Percentiles rank a stretch among this genome's conserved stretches.
Conservation (phyloP, 2,888 invertebrate genomes). For the Tenthredo notha region DNA sequence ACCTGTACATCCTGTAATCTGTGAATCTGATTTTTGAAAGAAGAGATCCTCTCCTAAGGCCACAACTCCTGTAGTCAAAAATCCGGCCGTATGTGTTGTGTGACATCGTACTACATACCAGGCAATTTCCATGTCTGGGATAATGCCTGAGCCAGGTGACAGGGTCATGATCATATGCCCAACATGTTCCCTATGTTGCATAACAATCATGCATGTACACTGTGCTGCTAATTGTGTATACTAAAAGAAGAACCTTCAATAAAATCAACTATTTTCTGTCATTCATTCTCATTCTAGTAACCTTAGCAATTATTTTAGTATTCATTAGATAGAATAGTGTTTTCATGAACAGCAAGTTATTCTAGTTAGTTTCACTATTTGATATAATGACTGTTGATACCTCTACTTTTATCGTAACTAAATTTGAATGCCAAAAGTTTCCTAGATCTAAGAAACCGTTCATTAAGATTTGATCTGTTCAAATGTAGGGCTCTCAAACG, state of each 20-base stretch:
- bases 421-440: background rate
- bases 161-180: background rate
- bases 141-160: slow-evolving; percentile 13
- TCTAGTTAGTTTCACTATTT: background rate
- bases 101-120: background rate
- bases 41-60: background rate
- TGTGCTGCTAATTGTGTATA: background rate
- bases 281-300: background rate
- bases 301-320: background rate
- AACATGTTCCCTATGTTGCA: background rate
- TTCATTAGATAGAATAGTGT: background rate
- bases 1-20: background rate
- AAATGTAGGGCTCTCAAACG: background rate
- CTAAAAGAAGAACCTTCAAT: background rate
- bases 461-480: background rate
- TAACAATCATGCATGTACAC: background rate
- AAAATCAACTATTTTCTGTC: background rate
- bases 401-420: background rate
- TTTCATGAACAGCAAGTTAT: background rate
- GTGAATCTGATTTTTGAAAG: background rate
- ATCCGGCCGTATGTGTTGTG: background rate
- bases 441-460: background rate
- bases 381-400: no score
- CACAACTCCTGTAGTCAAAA: no score
- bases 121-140: slow-evolving; percentile 16